These are phyloP conservation scores for Caenorhabditis macrosperma DNA, from an alignment of 2,888 invertebrate species.

Conservation along the genomic window DNA sequence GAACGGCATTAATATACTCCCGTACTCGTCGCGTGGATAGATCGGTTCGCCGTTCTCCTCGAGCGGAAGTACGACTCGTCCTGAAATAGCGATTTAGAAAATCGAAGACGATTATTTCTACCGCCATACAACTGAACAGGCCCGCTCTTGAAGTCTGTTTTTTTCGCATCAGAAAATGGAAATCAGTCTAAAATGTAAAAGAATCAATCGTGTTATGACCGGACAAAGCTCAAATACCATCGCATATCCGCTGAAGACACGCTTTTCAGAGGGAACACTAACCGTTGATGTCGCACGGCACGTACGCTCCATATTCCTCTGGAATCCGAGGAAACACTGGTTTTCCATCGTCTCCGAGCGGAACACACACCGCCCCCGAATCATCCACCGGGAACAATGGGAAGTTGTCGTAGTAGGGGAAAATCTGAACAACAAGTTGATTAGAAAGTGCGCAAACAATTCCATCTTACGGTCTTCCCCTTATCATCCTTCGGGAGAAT, in stretches of 20 bases:
- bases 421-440: conserved; percentile 36
- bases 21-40: conserved; percentile 32
- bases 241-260: no score
- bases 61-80: conserved; percentile 36
- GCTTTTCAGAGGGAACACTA: neutral
- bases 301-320: conserved; percentile 34
- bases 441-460: no score
- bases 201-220: neutral
- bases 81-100: conserved; percentile 30
- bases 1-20: conserved; percentile 37
- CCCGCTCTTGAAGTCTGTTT: neutral
- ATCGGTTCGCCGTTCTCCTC: conserved; percentile 36
- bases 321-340: conserved; percentile 42
- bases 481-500: conserved; percentile 44
- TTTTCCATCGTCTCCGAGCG: conserved; percentile 42
- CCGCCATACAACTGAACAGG: conserved; percentile 22
- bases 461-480: conserved; percentile 42
- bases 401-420: conserved; percentile 40
- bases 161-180: neutral
- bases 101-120: conserved; percentile 4
- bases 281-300: conserved; percentile 48
- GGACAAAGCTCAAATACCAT: neutral
- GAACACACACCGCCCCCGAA: conserved; percentile 42
- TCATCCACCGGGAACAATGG: conserved; percentile 54
- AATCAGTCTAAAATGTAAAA: neutral